These are phyloP conservation scores for Lasioglossum pauxillum DNA, from an alignment of 2,888 invertebrate genomes.

Conservation along the genomic window DNA sequence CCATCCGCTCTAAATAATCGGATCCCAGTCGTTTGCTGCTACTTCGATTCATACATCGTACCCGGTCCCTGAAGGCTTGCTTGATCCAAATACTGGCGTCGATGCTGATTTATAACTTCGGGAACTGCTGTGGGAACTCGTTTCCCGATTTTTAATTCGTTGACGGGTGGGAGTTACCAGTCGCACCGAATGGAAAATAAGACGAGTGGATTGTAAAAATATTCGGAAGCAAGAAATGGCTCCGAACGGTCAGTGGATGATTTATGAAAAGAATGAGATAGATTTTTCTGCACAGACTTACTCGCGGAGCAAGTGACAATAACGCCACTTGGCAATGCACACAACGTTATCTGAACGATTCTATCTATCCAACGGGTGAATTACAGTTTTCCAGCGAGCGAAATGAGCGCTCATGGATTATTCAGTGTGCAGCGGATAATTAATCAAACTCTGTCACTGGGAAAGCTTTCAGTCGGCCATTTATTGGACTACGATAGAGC, in stretches of 20 bases:
- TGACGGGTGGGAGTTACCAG: neutral
- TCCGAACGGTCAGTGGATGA: neutral
- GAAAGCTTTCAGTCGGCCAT: neutral
- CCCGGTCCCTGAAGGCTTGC: neutral
- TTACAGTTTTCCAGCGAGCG: conserved; percentile 11
- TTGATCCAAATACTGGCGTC: neutral
- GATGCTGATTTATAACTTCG: neutral
- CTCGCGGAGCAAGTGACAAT: neutral
- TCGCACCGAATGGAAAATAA: neutral
- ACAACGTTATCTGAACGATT: neutral
- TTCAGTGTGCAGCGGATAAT: neutral
- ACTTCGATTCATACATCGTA: neutral
- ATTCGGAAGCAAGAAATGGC: neutral
- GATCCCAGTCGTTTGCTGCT: neutral
- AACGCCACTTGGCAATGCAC: neutral
- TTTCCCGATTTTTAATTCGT: neutral
- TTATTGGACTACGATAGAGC: neutral
- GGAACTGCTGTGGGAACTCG: neutral
- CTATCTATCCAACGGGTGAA: conserved; percentile 8
- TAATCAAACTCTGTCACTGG: conserved; percentile 7
- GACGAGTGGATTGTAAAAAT: neutral
- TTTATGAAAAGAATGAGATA: neutral
- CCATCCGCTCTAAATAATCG: neutral
- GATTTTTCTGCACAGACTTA: neutral
- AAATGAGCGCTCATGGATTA: conserved; percentile 13